Evolutionary conservation across 1,140 invertebrate genomes (phyloP), one percentile per base, ranked within the genome.

Genomic region (Aphelinus certus): DNA sequence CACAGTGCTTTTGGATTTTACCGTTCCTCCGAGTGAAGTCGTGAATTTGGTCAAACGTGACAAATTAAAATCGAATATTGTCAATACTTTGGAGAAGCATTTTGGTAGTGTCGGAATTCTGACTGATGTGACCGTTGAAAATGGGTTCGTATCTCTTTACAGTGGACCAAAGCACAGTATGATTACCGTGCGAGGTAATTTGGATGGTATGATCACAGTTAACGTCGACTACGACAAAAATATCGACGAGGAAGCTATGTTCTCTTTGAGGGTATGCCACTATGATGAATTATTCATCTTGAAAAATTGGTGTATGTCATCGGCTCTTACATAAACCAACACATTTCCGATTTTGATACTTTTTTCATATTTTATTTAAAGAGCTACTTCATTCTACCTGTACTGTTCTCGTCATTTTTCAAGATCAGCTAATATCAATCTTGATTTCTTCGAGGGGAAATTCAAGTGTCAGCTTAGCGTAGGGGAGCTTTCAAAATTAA

Each of bases 141-240:
- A 91, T 63, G 92, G 93, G 57, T 90, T 92, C 43, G 87, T 94
- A 66, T 89, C 91, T 76, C 81, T 95, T 1, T 91, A 92, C 71
- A 91, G 91, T 47, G 93, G 93, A 71, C 92, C 93, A 68, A 90
- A 89, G 80, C 91, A 91, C 55, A 90, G 90, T 67, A 88, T 93
- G 2, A 89, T 94, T n/a, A 93, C 91, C 10, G 88, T 94, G n/a
- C 89, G 94, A 85, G 90, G 93, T 74, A 94, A 93, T 79, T 88
- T 89, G 42, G 91, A 93, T 80, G 94, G 94, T 55, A 85, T 94
- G 56, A 88, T 95, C 60, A 94, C 94, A 45, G 84, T 95, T 78
- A 95, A 94, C 83, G 91, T 95, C 83, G 94, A 95, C 84, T 95
- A 94, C 89, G 95, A 92, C 81, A 92, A 94, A 82, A 89, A 89